Evolutionary conservation across 2,888 invertebrate species (phyloP), one percentile per base, ranked within the genome.

Genomic region (Hanleya hanleyi): DNA sequence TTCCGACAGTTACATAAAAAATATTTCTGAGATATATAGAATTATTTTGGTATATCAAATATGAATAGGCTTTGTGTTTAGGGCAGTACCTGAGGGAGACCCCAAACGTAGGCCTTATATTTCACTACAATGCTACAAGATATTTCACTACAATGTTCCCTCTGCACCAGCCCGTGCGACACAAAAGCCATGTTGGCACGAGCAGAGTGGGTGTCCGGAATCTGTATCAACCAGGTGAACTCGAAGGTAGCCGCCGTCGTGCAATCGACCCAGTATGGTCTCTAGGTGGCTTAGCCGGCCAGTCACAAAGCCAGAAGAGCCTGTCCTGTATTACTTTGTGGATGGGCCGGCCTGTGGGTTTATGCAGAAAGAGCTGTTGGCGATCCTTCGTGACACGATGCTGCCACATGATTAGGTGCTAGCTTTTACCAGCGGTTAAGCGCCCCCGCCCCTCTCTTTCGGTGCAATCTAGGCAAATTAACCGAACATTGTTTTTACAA

Each of bases 201-300:
- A 47, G 69, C 22, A 18, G 35, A 0, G 36, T 32, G 2, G 47
- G 33, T n/a, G 2, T 73, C 0, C 68, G 69, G 18, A 15, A 57
- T 29, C 57, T 57, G 7, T 70, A 12, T 57, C 22, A 18, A 22
- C 57, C 57, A 15, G 57, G 57, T 9, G 57, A 57, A 26, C 57
- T 57, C 12, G 67, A 74, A 51, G 74, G 74, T 41, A 70, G 70
- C 33, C 70, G 74, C 3, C 65, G 70, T 12, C 64, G 65, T 1
- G 70, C 69, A 1, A 73, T 57, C 29, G 70, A 73, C 49, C 73
- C 73, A 2, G 41, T 64, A 18, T 73, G 73, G 73, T 73, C 73
- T 18, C 35, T 70, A 1, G 47, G 57, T 6, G 37, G 32, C 33
- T 73, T n/a, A 37, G 36, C 1, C 18, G 65, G 15, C 35, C 64